Evolutionary conservation across 2,113 vertebrate species (phyloP).

Genomic region (Gasterosteus nipponicus): DNA sequence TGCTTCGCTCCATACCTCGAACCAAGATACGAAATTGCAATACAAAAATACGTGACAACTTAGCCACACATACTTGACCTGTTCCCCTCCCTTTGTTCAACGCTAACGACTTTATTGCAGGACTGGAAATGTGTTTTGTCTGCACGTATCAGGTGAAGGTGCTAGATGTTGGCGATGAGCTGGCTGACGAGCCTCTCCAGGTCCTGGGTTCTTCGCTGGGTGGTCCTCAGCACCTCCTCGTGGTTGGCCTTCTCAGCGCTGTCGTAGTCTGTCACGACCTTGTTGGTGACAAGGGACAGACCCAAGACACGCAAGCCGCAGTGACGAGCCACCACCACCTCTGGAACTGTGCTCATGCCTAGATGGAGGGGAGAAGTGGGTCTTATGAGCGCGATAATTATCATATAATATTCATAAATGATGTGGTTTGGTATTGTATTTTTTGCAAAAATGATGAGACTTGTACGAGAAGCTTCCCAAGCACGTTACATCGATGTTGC

Average conservation of each 20-base stretch:
- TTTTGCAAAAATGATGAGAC: not conserved
- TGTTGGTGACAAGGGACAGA: constrained; percentile 84
- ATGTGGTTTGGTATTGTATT: not conserved
- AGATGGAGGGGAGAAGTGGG: not conserved
- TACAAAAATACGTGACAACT: not conserved
- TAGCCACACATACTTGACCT: not conserved
- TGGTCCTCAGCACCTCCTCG: constrained; percentile 74
- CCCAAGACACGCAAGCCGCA: constrained; percentile 82
- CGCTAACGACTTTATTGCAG: not conserved
- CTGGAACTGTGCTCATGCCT: constrained; percentile 86
- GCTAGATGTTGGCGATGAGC: constrained; percentile 67
- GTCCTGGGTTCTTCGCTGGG: constrained; percentile 51
- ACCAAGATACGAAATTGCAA: too few species aligned
- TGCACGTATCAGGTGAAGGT: not conserved
- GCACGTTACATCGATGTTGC: too few species aligned
- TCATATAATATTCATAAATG: not conserved
- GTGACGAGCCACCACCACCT: constrained; percentile 83
- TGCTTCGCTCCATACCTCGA: not conserved
- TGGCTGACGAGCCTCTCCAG: constrained; percentile 75
- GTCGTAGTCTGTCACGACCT: constrained; percentile 76
- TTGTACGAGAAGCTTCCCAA: not conserved
- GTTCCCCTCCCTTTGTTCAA: constrained; percentile 6
- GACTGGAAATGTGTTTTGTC: not conserved
- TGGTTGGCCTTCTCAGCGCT: constrained; percentile 75
- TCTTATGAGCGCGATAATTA: not conserved